Base-by-base conservation (phyloP, 92 coral and sea anemone species). In the Epizoanthus illoricatus region DNA sequence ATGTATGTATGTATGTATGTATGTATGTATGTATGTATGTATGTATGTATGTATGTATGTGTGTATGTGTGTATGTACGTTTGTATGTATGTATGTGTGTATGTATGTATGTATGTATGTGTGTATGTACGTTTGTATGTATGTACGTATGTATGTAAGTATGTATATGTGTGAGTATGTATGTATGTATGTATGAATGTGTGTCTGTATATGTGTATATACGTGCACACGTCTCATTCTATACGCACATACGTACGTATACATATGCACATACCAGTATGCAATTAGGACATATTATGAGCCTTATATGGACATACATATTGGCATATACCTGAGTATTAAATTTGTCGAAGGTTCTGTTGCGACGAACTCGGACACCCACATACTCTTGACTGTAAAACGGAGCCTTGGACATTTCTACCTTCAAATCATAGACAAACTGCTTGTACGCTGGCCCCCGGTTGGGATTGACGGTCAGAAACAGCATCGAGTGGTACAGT, bases 401-500 rank as follows among this genome's bases (percentile, higher is more conserved):
- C 3, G 97, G 97, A 23, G 92, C 90, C 67, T 93, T 66, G 2
- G 91, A 84, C 85, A 88, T 89, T 54, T 76, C 84, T 47, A 73
- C 76, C 58, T 93, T 93, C 76, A 93, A 64, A 41, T 86, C 69
- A 43, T 73, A 59, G 21, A 89, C 83, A 82, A 93, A 93, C 45
- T 81, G 81, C 57, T 91, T 76, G 55, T 88, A 83, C 36, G 63
- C 79, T 10, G 57, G 79, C 13, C 91, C 89, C 39, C 84, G 83
- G 17, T 82, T 82, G 0, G 84, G 79, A 82, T 91, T 93, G 7
- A 83, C 89, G 4, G 73, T 80, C 91, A 93, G 33, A 0, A 85
- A 40, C 42, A 93, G 47, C 73, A 87, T 88, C 11, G 93, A 87
- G 56, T 85, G 81, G 73, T 84, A 94, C 28, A 88, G 65, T 11